Conservation (phyloP, 2,113 vertebrate genomes). For the Leucopsar rothschildi region DNA sequence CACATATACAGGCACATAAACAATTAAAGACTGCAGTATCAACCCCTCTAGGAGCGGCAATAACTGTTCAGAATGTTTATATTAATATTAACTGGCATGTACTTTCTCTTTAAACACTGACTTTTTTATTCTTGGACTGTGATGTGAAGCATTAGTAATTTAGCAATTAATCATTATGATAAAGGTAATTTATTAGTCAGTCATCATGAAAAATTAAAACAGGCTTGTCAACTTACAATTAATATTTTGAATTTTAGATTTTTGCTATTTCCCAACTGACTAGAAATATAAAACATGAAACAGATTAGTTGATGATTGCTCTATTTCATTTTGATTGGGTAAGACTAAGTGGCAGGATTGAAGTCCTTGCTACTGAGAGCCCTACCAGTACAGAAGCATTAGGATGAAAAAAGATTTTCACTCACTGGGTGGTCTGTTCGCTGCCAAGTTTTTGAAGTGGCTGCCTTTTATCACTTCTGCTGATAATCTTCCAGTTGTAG, state of each 20-base stretch:
- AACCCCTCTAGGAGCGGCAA: background rate
- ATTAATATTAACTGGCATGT: constrained; percentile 51
- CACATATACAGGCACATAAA: background rate
- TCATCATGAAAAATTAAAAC: constrained; percentile 72
- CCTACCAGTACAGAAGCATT: constrained; percentile 59
- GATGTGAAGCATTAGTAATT: constrained; percentile 64
- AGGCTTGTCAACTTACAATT: constrained; percentile 70
- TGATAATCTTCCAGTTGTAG: constrained; percentile 94
- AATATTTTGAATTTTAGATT: constrained; percentile 76
- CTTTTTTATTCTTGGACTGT: constrained; percentile 52
- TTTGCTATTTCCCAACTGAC: constrained; percentile 72
- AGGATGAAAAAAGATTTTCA: constrained; percentile 70
- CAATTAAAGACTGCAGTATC: constrained; percentile 18
- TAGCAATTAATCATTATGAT: constrained; percentile 65
- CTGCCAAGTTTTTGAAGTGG: constrained; percentile 96
- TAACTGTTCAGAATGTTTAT: constrained; percentile 29
- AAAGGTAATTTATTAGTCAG: constrained; percentile 72
- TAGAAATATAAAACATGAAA: constrained; percentile 73
- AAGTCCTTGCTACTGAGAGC: constrained; percentile 29
- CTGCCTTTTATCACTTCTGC: constrained; percentile 99
- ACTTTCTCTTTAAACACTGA: constrained; percentile 56
- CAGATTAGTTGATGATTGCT: constrained; percentile 71
- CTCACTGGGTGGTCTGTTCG: constrained; percentile 99
- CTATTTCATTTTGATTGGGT: constrained; percentile 59
- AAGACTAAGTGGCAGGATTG: constrained; percentile 64